A percentile compares a stretch with the other conserved stretches of the same genome.
These are phyloP conservation scores for Pelvicachromis taeniatus DNA, from an alignment of 2,113 vertebrate genomes.

Conservation along the genomic window DNA sequence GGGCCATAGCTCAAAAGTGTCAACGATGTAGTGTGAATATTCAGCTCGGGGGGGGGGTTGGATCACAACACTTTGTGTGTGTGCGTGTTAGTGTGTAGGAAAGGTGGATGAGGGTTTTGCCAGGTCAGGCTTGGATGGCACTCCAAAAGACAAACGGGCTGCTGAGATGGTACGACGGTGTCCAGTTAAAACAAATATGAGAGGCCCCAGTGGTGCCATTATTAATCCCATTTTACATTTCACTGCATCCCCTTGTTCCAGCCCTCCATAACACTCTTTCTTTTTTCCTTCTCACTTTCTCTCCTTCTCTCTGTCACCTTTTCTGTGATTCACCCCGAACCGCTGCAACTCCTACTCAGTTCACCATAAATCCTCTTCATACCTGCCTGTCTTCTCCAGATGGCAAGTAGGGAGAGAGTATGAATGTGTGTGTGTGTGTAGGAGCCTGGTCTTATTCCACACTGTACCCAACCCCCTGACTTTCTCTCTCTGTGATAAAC, in stretches of 20 bases:
- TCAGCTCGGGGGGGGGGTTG: background rate
- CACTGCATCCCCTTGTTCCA: background rate
- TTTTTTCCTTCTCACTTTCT: slow-evolving; percentile 20
- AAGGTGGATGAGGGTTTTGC: slow-evolving; percentile 3
- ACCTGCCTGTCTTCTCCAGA: slow-evolving; percentile 32
- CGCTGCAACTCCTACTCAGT: slow-evolving; percentile 44
- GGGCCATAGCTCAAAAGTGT: slow-evolving; percentile 22
- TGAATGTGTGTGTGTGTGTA: background rate
- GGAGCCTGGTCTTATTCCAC: background rate
- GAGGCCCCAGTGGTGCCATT: slow-evolving; percentile 27
- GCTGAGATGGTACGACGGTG: slow-evolving; percentile 21
- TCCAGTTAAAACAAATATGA: slow-evolving; percentile 57
- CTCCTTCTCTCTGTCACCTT: slow-evolving; percentile 26
- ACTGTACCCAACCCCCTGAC: background rate
- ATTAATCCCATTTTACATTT: slow-evolving; percentile 33
- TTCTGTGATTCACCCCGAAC: slow-evolving; percentile 39
- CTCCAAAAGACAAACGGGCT: slow-evolving; percentile 44
- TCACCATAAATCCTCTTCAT: slow-evolving; percentile 38
- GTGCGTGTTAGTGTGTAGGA: background rate
- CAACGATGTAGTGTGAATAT: slow-evolving; percentile 19
- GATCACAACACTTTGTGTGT: background rate
- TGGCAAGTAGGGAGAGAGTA: slow-evolving; percentile 8
- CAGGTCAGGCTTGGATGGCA: slow-evolving; percentile 27
- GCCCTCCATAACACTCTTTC: background rate
- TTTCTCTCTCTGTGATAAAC: slow-evolving; percentile 6